Conservation (phyloP, 1,140 invertebrate species). For the Brachionus koreanus region DNA sequence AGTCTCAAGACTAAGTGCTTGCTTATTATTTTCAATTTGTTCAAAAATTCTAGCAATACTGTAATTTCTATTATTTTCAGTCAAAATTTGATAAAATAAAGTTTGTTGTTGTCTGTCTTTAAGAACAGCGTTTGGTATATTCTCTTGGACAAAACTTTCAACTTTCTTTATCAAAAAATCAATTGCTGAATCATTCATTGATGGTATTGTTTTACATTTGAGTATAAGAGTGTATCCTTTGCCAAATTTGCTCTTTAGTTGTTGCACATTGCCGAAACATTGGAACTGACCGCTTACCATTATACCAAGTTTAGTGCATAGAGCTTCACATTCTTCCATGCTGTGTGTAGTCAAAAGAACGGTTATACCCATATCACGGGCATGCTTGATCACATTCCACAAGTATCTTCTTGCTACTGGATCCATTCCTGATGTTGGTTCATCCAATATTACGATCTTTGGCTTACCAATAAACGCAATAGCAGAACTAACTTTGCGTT, state of each 20-base stretch:
- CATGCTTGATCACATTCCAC: conserved; percentile 38
- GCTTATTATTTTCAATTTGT: conserved; percentile 20
- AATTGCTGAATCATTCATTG: background rate
- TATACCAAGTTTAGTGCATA: conserved; percentile 51
- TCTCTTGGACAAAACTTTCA: conserved; percentile 18
- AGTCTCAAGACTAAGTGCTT: conserved; percentile 22
- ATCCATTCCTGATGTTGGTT: conserved; percentile 47
- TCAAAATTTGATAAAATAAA: conserved; percentile 35
- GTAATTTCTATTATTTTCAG: background rate
- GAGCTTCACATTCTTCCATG: conserved; percentile 46
- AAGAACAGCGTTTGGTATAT: conserved; percentile 28
- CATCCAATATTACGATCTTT: conserved; percentile 58
- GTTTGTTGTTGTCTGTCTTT: conserved; percentile 37
- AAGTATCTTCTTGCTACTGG: conserved; percentile 38
- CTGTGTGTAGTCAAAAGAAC: conserved; percentile 53
- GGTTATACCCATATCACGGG: conserved; percentile 47
- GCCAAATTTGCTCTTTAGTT: conserved; percentile 49
- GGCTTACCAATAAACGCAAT: conserved; percentile 71
- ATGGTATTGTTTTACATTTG: conserved; percentile 45
- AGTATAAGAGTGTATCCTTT: conserved; percentile 61
- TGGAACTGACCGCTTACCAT: conserved; percentile 52
- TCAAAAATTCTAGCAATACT: conserved; percentile 27
- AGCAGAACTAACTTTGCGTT: conserved; percentile 86
- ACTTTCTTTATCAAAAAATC: conserved; percentile 11
- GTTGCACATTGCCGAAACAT: conserved; percentile 51